These are phyloP conservation scores for Agrenia bidenticulata DNA, from an alignment of 2,888 invertebrate species.

Conservation along the genomic window DNA sequence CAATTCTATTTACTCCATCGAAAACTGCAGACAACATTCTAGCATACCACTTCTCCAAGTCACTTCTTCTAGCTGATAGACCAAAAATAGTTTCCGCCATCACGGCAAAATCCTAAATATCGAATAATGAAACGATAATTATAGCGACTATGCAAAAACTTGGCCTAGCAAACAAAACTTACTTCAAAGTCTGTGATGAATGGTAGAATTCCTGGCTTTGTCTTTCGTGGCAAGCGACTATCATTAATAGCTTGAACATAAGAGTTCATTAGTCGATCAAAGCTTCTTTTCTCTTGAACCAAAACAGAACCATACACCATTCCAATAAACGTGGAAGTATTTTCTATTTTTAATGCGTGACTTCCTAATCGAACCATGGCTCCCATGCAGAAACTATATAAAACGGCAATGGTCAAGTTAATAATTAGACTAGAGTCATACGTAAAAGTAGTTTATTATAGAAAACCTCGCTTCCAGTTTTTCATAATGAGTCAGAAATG, in stretches of 20 bases:
- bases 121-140: too few species aligned
- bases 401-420: conserved; percentile 5
- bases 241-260: conserved; percentile 80
- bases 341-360: conserved; percentile 87
- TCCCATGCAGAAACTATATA: conserved; percentile 82
- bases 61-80: conserved; percentile 80
- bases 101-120: conserved; percentile 73
- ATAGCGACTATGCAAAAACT: conserved; percentile 10
- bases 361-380: conserved; percentile 87
- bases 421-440: not conserved
- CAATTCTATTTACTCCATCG: conserved; percentile 75
- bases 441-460: not conserved
- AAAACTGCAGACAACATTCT: conserved; percentile 79
- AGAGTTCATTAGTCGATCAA: conserved; percentile 86
- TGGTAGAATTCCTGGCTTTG: conserved; percentile 84
- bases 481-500: conserved; percentile 82
- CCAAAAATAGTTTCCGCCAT: conserved; percentile 85
- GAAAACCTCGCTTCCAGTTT: conserved; percentile 80
- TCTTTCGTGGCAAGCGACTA: conserved; percentile 68
- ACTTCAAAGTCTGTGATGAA: conserved; percentile 87
- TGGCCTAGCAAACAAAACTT: conserved; percentile 32
- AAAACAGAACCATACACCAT: conserved; percentile 83
- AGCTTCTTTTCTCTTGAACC: conserved; percentile 83
- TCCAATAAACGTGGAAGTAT: conserved; percentile 80
- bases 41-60: conserved; percentile 88